Base-by-base conservation (phyloP, 2,797 vertebrate genomes). In the Phrynocephalus forsythii region DNA sequence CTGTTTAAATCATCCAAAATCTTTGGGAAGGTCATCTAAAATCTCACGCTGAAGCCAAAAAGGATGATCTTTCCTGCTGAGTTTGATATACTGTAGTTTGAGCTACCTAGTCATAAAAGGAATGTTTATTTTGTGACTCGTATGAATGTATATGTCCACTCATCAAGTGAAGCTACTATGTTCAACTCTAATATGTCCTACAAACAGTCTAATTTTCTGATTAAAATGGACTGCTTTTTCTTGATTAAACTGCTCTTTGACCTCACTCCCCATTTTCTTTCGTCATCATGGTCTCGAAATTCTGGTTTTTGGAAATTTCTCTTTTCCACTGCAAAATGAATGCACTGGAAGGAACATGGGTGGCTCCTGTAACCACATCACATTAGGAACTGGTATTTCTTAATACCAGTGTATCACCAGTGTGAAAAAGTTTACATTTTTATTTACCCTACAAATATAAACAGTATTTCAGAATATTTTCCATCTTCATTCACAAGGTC, bases 121-220 rank as follows among this genome's bases (percentile, higher is more conserved):
- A 93, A 96, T 94, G 88, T 93, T 93, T 88, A 92, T 92, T 91
- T 5, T 85, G 87, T 96, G 92, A 88, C 91, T 89, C 66, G 63
- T 82, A 92, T 95, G 93, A 95, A 94, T 95, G 84, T 94, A 94
- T 92, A 90, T 95, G 91, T 91, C 91, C 87, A 86, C 66, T 87
- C 77, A 87, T 88, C 83, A 95, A 90, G 71, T 86, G 86, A 84
- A 85, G 0, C 38, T 1, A 86, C 83, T 90, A 33, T 80, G 85
- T 92, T 94, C 92, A 91, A 84, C 90, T 94, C 93, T 92, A 90
- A 91, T 85, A 90, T 72, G 81, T 82, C 94, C 30, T 77, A 85
- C 85, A 85, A 44, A 88, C 76, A 93, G 91, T 91, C 68, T 86
- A 86, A 82, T 88, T 94, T 94, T 94, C 86, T 91, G 86, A 89